phyloP scores from a whole-genome alignment of 1,140 invertebrate species.

The Marisa cornuarietis region DNA sequence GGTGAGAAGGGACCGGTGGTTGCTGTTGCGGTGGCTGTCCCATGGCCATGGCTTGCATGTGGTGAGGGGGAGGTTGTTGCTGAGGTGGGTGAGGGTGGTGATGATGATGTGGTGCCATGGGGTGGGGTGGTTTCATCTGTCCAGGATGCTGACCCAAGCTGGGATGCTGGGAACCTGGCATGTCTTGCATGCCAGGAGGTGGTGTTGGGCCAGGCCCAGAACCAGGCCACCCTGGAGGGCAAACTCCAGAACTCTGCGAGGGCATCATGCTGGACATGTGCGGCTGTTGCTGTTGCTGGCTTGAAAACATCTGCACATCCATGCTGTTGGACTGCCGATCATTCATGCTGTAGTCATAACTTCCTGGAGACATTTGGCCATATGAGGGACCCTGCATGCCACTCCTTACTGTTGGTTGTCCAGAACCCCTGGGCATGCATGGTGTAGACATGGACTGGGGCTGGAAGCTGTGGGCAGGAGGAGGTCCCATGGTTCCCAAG shows the following conservation, averaged over 20 bases:
- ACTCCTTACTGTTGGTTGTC: background rate
- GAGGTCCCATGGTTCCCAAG: background rate
- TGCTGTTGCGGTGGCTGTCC: conserved; percentile 15
- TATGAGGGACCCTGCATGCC: conserved; percentile 18
- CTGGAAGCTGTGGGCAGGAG: conserved; percentile 15
- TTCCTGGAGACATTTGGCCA: conserved; percentile 9
- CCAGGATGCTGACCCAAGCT: conserved; percentile 1
- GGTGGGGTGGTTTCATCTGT: background rate
- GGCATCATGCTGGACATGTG: conserved; percentile 33
- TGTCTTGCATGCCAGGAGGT: background rate
- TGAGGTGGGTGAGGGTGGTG: conserved; percentile 26
- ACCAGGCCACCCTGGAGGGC: conserved; percentile 17
- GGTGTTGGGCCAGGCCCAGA: conserved; percentile 11
- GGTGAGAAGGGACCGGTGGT: conserved; percentile 17
- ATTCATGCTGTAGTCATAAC: conserved; percentile 21
- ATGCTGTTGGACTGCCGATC: conserved; percentile 13
- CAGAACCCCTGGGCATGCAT: conserved; percentile 12
- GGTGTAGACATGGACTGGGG: conserved; percentile 21
- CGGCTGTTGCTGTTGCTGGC: conserved; percentile 25
- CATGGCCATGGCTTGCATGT: conserved; percentile 17
- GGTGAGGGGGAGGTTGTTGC: conserved; percentile 22
- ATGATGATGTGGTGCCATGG: conserved; percentile 13
- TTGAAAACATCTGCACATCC: conserved; percentile 25
- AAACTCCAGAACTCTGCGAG: background rate
- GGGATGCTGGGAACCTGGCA: conserved; percentile 18